These are phyloP conservation scores for Campoletis sonorensis DNA, from an alignment of 1,140 invertebrate species.

Conservation along the genomic window DNA sequence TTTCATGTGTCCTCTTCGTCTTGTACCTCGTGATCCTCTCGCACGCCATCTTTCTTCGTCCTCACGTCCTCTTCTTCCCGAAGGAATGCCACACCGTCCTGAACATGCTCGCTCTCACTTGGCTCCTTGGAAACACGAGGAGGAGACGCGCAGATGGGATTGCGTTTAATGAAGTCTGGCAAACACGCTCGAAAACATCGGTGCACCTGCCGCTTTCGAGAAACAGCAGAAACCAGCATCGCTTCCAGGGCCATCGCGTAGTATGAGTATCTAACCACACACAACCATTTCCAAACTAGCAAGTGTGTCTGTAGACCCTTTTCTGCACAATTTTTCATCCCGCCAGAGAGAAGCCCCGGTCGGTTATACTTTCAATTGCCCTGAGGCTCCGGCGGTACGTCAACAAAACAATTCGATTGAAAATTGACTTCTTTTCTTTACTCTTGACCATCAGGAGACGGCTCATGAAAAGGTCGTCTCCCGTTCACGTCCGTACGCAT, in stretches of 20 bases:
- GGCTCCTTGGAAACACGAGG: conserved; percentile 68
- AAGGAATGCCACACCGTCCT: conserved; percentile 48
- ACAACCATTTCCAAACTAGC: neutral
- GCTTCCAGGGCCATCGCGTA: conserved; percentile 66
- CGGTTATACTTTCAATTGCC: conserved; percentile 1
- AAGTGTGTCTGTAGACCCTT: conserved; percentile 1
- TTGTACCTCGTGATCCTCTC: conserved; percentile 31
- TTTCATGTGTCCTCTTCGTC: conserved; percentile 12
- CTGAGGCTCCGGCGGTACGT: neutral
- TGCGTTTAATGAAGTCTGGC: conserved; percentile 75
- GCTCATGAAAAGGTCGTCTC: too few species aligned
- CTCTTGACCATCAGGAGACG: too few species aligned
- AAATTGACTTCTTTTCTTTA: too few species aligned
- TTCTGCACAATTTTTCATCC: too few species aligned
- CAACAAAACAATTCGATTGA: too few species aligned
- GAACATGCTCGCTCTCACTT: conserved; percentile 6
- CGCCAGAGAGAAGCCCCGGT: neutral
- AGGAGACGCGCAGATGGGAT: conserved; percentile 71
- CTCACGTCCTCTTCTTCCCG: conserved; percentile 51
- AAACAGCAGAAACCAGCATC: conserved; percentile 51
- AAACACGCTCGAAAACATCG: conserved; percentile 29
- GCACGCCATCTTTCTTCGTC: conserved; percentile 55
- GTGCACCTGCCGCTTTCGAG: conserved; percentile 73
- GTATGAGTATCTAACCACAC: neutral
- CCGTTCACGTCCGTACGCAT: too few species aligned